Percentiles rank a stretch among this genome's conserved stretches.
Evolutionary conservation across 2,888 invertebrate species (phyloP).

Genomic region (Eulithis testata): DNA sequence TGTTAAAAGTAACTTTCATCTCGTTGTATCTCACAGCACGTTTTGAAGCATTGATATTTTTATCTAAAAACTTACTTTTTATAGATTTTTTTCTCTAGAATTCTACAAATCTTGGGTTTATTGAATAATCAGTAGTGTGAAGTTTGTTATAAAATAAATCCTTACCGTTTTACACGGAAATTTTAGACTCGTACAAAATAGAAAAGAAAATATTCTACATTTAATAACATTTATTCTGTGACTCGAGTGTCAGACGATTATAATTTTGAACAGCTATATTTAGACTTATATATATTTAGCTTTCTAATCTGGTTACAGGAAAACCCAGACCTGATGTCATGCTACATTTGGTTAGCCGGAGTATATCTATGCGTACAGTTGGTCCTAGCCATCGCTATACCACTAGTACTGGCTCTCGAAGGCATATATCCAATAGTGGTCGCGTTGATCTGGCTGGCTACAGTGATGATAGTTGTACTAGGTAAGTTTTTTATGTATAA

Average conservation of each 20-base stretch:
- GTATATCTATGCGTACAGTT: slow-evolving; percentile 16
- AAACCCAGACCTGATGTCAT: slow-evolving; percentile 43
- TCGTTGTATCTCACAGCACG: slow-evolving; percentile 14
- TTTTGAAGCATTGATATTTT: slow-evolving; percentile 12
- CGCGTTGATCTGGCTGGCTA: slow-evolving; percentile 7
- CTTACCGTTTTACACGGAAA: too few relatives aligned
- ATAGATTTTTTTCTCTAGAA: neutral
- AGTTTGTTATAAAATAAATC: too few relatives aligned
- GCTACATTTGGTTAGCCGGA: slow-evolving; percentile 48
- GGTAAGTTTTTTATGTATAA: neutral
- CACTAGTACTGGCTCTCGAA: slow-evolving; percentile 10
- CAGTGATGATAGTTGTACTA: slow-evolving; percentile 11
- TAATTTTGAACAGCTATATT: too few relatives aligned
- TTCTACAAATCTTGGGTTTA: too few relatives aligned
- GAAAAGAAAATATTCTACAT: too few relatives aligned
- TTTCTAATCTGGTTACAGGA: slow-evolving; percentile 34
- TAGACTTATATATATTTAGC: too few relatives aligned
- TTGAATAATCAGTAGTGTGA: too few relatives aligned
- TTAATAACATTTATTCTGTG: too few relatives aligned
- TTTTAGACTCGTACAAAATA: too few relatives aligned
- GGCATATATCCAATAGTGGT: slow-evolving; percentile 4
- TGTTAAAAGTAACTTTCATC: slow-evolving; percentile 21
- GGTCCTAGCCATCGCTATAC: slow-evolving; percentile 10
- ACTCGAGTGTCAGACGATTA: too few relatives aligned
- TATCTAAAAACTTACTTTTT: neutral